phyloP scores from a whole-genome alignment of 2,113 vertebrate species.

The Mastomys natalensis region DNA sequence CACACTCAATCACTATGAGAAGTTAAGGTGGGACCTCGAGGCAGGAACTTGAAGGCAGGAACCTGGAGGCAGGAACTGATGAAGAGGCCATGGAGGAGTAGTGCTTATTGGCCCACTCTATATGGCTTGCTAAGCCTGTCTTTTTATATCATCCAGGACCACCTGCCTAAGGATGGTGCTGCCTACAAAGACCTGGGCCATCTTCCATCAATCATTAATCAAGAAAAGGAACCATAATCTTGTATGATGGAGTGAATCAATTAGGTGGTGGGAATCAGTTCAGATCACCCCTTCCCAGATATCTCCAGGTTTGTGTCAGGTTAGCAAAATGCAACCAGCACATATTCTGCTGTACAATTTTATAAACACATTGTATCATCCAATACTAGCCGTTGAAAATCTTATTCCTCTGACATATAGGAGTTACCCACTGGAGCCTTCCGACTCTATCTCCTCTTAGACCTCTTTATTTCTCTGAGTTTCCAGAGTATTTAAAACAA shows the following conservation, averaged over 20 bases:
- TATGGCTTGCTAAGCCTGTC: not conserved
- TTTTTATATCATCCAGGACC: too few relatives aligned
- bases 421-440: not conserved
- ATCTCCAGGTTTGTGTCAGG: not conserved
- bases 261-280: too few relatives aligned
- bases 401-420: not conserved
- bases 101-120: not conserved
- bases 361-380: conserved; percentile 13
- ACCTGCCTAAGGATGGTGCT: not conserved
- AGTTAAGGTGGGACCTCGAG: not conserved
- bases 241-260: not conserved
- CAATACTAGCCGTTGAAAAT: not conserved
- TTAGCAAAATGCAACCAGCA: not conserved
- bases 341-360: not conserved
- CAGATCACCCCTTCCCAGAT: not conserved
- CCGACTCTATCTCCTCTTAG: not conserved
- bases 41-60: not conserved
- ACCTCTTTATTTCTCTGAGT: conserved; percentile 36
- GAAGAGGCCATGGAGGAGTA: not conserved
- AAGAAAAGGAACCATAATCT: not conserved
- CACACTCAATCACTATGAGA: not conserved
- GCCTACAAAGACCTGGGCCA: not conserved
- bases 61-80: not conserved
- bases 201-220: not conserved
- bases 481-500: not conserved